A percentile compares a stretch with the other conserved stretches of the same genome.
Evolutionary conservation across 2,797 vertebrate species (phyloP).

Genomic region (Melanotaenia nigrans): DNA sequence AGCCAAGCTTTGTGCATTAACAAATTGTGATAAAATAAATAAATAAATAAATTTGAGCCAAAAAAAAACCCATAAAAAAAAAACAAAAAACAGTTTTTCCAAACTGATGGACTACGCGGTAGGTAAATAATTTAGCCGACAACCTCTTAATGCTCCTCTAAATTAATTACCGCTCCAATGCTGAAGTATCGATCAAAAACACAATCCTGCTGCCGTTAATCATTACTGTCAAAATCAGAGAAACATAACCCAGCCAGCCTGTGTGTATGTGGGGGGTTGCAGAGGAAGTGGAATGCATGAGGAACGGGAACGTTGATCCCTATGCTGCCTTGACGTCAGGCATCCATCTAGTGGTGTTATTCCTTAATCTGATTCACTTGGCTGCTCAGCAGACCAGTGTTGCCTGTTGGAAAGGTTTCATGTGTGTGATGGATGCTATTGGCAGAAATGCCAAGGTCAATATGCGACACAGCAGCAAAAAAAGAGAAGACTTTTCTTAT

Average conservation of each 20-base stretch:
- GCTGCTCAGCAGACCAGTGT: conserved; percentile 85
- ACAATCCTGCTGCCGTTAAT: conserved; percentile 80
- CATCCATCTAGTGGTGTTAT: conserved; percentile 92
- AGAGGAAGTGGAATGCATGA: conserved; percentile 82
- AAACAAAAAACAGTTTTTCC: not conserved
- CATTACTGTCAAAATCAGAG: conserved; percentile 83
- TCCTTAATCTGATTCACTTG: conserved; percentile 94
- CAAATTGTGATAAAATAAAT: conserved; percentile 26
- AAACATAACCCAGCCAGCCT: conserved; percentile 80
- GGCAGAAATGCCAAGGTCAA: conserved; percentile 98
- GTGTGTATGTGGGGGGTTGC: conserved; percentile 31
- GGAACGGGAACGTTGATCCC: conserved; percentile 84
- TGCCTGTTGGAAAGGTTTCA: conserved; percentile 92
- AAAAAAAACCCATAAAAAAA: conserved; percentile 19
- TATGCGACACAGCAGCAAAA: conserved; percentile 86
- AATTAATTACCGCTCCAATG: conserved; percentile 52
- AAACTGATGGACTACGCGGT: conserved; percentile 17
- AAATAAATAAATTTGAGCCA: not conserved
- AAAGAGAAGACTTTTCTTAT: conserved; percentile 86
- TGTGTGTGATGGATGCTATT: conserved; percentile 95
- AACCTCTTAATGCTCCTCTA: conserved; percentile 48
- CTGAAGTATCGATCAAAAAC: conserved; percentile 66
- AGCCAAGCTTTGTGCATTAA: conserved; percentile 26
- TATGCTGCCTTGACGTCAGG: conserved; percentile 85
- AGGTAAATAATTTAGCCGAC: conserved; percentile 61